Base-by-base conservation (phyloP, 2,888 invertebrate species). In the Pristionchus exspectatus region DNA sequence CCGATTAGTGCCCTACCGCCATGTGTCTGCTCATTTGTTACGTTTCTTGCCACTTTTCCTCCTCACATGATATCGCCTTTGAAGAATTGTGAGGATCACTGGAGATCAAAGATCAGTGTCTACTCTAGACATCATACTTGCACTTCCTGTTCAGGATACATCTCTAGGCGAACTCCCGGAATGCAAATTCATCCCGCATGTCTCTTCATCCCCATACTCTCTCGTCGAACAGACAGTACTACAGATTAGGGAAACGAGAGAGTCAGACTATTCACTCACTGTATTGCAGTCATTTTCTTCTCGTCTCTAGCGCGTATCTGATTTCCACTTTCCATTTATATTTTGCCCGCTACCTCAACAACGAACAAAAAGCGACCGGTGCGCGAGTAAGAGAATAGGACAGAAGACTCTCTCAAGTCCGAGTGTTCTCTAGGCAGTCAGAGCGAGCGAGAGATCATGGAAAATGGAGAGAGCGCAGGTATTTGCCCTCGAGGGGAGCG, bases 401-500 rank as follows among this genome's bases (percentile, higher is more conserved):
- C 24, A 3, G 50, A 5, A 10, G 59, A 21, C 18, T 21, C 50
- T 83, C 24, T 12, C 38, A 56, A 54, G 5, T 44, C 3, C 10
- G 24, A 2, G 50, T 14, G 81, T 0, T 18, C 83, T 38, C 56
- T 44, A 2, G 24, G 56, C 9, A 9, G 27, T 5, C 21, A 44
- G 30, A 44, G 21, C 2, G 3, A 21, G 56, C 84, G 84, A 85
- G 84, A 85, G 84, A 59, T 33, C 12, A 24, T 56, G 84, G 1
- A 14, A 12, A 33, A 30, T 56, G 30, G 84, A 56, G 59, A 59
- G 84, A 85, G 84, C 16, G n/a, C n/a, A 24, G 30, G 16, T 85
- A 59, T 85, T 85, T 85, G 84, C 84, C 83, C 84, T 56, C 27
- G n/a, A n/a, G n/a, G n/a, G n/a, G 30, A 59, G 84, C 84, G 33